Evolutionary conservation across 2,888 invertebrate species (phyloP).

Genomic region (Hoplodrina blanda): DNA sequence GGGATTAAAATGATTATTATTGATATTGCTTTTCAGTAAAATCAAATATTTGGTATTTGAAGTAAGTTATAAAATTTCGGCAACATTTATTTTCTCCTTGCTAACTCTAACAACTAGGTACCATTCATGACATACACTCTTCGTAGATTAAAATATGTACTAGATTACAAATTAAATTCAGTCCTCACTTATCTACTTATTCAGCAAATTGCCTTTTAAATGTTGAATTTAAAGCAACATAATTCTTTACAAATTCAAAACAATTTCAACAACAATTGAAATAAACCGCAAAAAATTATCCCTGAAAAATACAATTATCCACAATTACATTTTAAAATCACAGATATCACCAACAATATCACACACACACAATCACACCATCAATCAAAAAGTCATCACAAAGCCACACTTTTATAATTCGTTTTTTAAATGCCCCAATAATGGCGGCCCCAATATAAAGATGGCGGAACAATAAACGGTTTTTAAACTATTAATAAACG

Average conservation of each 20-base stretch:
- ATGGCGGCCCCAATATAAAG: conserved; percentile 55
- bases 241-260: conserved; percentile 26
- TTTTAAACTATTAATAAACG: conserved; percentile 59
- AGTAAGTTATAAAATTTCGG: too few relatives aligned
- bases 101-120: too few relatives aligned
- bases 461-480: conserved; percentile 66
- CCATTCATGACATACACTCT: neutral
- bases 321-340: conserved; percentile 51
- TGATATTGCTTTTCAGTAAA: too few relatives aligned
- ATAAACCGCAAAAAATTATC: conserved; percentile 21
- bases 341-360: conserved; percentile 34
- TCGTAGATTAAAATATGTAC: neutral
- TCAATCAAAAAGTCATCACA: conserved; percentile 56
- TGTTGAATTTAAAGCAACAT: neutral
- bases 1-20: neutral
- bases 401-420: conserved; percentile 54
- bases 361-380: conserved; percentile 15
- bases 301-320: conserved; percentile 31
- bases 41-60: too few relatives aligned
- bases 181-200: neutral
- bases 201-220: neutral
- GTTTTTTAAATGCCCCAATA: conserved; percentile 55
- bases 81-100: too few relatives aligned
- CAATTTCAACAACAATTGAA: conserved; percentile 7
- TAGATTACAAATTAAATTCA: neutral